Conservation (phyloP, 2,797 vertebrate genomes). For the Apodemus agrarius region DNA sequence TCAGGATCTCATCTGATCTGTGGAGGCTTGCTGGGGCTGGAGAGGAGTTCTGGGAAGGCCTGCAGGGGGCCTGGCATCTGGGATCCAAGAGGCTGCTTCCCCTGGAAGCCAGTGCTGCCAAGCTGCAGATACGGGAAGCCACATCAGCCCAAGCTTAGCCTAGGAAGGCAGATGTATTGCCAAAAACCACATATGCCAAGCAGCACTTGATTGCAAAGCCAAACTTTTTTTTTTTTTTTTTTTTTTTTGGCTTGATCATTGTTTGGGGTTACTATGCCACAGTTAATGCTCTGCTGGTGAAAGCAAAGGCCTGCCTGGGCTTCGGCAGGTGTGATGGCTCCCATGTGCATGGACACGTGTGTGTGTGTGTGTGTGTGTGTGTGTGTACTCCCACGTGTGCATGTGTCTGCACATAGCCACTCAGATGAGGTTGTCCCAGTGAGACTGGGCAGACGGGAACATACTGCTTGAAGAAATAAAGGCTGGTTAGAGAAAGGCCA, state of each 20-base stretch:
- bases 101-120: conserved; percentile 37
- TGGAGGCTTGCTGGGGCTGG: background rate
- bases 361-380: no score
- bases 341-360: background rate
- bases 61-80: conserved; percentile 10
- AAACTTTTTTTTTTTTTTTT: conserved; percentile 70
- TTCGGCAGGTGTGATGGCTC: background rate
- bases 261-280: conserved; percentile 68
- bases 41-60: background rate
- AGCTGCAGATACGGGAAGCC: background rate
- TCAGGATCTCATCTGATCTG: background rate
- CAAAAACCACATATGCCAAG: conserved; percentile 74
- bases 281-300: conserved; percentile 52
- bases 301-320: background rate
- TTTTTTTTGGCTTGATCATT: conserved; percentile 17
- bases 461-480: accelerated
- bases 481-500: background rate
- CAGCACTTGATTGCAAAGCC: conserved; percentile 68
- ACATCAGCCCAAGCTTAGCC: conserved; percentile 69
- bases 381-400: background rate
- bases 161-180: conserved; percentile 70
- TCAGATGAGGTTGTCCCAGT: background rate
- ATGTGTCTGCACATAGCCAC: background rate
- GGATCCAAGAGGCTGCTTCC: background rate
- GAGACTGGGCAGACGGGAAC: background rate